Evolutionary conservation across 2,797 vertebrate genomes (phyloP).

Genomic region (Pseudochirops corinnae): DNA sequence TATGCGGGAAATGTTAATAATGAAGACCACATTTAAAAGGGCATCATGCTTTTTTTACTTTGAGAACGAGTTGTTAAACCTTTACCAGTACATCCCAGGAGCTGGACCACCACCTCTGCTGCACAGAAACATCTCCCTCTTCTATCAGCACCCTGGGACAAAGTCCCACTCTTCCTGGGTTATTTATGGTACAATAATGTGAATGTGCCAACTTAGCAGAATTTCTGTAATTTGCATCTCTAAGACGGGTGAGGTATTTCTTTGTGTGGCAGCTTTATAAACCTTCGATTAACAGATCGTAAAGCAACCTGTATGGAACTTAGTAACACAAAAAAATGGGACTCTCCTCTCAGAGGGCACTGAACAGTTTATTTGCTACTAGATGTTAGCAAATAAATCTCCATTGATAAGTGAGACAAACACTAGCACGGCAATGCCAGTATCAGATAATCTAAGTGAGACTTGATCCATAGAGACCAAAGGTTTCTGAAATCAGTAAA

Average conservation of each 20-base stretch:
- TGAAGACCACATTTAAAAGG: neutral
- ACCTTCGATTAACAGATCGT: neutral
- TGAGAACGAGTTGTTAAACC: neutral
- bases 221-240: neutral
- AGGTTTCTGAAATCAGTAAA: neutral
- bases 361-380: conserved; percentile 27
- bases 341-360: neutral
- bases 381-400: conserved; percentile 17
- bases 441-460: neutral
- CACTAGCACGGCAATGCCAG: neutral
- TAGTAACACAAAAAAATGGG: neutral
- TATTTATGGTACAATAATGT: neutral
- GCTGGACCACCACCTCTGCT: neutral
- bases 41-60: neutral
- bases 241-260: neutral
- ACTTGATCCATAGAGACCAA: neutral
- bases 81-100: neutral
- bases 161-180: neutral
- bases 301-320: conserved; percentile 7
- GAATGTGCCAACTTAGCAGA: neutral
- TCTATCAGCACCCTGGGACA: neutral
- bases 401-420: neutral
- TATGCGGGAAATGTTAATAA: neutral
- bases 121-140: neutral
- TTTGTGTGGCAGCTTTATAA: neutral